phyloP scores from a whole-genome alignment of 2,888 invertebrate genomes.

The Eupithecia pulchellata region DNA sequence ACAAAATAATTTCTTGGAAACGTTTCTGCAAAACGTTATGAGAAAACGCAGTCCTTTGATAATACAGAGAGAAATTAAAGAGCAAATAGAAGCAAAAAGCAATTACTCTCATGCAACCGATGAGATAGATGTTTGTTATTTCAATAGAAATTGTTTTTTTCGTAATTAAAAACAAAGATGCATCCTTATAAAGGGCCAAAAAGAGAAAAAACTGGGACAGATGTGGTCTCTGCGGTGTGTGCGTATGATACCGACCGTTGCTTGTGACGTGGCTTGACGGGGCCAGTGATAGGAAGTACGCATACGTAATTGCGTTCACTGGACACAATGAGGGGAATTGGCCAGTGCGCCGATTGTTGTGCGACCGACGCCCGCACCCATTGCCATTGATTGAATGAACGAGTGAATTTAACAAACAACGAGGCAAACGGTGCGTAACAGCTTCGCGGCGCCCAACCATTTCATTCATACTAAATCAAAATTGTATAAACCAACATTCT shows the following conservation, averaged over 20 bases:
- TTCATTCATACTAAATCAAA: constrained; percentile 38
- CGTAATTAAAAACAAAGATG: constrained; percentile 55
- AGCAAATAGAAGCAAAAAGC: constrained; percentile 23
- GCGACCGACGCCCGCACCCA: constrained; percentile 83
- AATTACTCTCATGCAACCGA: constrained; percentile 47
- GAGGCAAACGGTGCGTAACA: constrained; percentile 70
- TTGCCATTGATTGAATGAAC: constrained; percentile 80
- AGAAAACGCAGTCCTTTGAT: constrained; percentile 29
- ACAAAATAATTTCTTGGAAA: constrained; percentile 23
- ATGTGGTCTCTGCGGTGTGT: constrained; percentile 59
- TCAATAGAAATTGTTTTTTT: constrained; percentile 56
- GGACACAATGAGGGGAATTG: constrained; percentile 84
- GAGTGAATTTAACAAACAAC: constrained; percentile 77
- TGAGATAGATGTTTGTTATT: constrained; percentile 48
- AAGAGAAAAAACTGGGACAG: constrained; percentile 63
- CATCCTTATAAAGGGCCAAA: constrained; percentile 57
- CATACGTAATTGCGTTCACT: constrained; percentile 81
- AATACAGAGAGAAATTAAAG: constrained; percentile 16
- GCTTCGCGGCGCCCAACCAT: constrained; percentile 41
- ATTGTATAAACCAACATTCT: constrained; percentile 1
- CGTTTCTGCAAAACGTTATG: constrained; percentile 28
- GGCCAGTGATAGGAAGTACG: constrained; percentile 78
- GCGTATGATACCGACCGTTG: neutral
- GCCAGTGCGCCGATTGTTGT: constrained; percentile 81
- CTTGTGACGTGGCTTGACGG: constrained; percentile 52